These are phyloP conservation scores for Coenonympha glycerion DNA, from an alignment of 2,888 invertebrate genomes.

Conservation along the genomic window DNA sequence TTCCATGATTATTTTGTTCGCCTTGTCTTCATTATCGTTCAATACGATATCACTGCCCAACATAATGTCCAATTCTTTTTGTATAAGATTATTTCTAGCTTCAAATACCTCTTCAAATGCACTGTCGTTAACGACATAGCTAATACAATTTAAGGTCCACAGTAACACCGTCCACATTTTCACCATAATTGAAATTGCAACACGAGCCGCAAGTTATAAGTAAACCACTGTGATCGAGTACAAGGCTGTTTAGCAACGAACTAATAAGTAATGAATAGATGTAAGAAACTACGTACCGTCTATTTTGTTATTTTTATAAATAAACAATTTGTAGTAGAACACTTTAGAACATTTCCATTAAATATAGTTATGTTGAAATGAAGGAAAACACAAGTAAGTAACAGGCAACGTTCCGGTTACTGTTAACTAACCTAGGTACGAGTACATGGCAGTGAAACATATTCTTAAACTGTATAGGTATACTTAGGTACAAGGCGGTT, in stretches of 20 bases:
- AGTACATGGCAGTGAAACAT: too few species aligned
- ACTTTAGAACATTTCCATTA: neutral
- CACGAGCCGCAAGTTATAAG: constrained; percentile 21
- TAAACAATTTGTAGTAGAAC: neutral
- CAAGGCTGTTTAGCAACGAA: constrained; percentile 27
- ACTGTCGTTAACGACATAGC: constrained; percentile 21
- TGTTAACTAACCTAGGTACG: too few species aligned
- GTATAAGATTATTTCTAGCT: constrained; percentile 61
- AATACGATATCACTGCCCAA: constrained; percentile 73
- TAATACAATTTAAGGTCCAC: constrained; percentile 15
- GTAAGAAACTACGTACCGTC: neutral
- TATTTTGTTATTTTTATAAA: neutral
- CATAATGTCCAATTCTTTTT: constrained; percentile 62
- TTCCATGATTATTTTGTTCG: constrained; percentile 76
- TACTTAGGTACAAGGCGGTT: too few species aligned
- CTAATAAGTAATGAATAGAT: neutral
- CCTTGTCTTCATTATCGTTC: constrained; percentile 67
- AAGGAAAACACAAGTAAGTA: too few species aligned
- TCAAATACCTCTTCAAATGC: constrained; percentile 33
- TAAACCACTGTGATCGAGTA: constrained; percentile 18
- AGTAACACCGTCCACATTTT: constrained; percentile 39
- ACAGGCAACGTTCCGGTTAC: too few species aligned
- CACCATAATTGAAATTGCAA: constrained; percentile 18
- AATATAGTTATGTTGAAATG: neutral
- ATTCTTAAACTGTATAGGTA: too few species aligned